phyloP scores from a whole-genome alignment of 1,140 invertebrate species.

The Trichomalopsis sarcophagae region DNA sequence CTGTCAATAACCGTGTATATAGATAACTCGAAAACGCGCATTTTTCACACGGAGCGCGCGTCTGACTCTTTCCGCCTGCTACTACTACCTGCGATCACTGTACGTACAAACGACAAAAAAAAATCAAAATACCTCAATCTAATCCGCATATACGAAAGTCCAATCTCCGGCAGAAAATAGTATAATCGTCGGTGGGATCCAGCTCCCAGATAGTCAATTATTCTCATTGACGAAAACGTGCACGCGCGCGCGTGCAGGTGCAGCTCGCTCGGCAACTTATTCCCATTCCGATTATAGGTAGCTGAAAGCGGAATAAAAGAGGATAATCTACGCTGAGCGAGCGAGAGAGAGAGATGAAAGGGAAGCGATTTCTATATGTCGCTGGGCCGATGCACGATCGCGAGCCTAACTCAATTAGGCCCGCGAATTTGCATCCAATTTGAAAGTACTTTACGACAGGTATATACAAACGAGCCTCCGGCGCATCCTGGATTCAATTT shows the following conservation, averaged over 20 bases:
- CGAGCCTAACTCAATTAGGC: constrained; percentile 60
- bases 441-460: constrained; percentile 58
- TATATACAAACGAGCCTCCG: constrained; percentile 45
- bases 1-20: too few relatives aligned
- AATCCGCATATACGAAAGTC: neutral
- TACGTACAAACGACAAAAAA: too few relatives aligned
- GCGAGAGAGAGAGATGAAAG: neutral
- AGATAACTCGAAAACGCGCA: too few relatives aligned
- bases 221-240: neutral
- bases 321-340: neutral
- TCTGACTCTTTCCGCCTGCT: too few relatives aligned
- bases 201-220: neutral
- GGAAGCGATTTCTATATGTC: neutral
- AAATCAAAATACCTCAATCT: too few relatives aligned
- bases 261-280: neutral
- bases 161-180: neutral
- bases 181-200: neutral
- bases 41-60: too few relatives aligned
- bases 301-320: constrained; percentile 7
- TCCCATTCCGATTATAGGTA: neutral
- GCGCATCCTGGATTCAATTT: constrained; percentile 57
- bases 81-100: too few relatives aligned
- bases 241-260: neutral
- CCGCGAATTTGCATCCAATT: constrained; percentile 60
- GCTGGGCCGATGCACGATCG: neutral